phyloP scores from a whole-genome alignment of 1,140 invertebrate species.

The Manduca sexta region DNA sequence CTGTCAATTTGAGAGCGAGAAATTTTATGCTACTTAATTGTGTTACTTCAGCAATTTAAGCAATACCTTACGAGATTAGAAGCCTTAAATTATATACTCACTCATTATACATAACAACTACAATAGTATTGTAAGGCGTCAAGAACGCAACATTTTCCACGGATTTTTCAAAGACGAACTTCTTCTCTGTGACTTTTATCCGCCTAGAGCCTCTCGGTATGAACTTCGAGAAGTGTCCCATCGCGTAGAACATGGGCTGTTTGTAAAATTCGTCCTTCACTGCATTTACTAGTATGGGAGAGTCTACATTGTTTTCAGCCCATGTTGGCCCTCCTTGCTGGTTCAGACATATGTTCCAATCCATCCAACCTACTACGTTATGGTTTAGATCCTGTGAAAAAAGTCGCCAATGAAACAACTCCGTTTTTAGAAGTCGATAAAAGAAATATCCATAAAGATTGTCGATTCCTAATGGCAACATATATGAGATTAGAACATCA shows the following conservation, averaged over 20 bases:
- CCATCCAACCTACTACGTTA: constrained; percentile 84
- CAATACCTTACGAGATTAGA: too few species aligned
- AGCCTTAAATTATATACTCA: constrained; percentile 25
- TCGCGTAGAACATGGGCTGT: constrained; percentile 90
- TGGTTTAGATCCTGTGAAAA: constrained; percentile 81
- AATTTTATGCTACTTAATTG: too few species aligned
- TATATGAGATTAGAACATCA: too few species aligned
- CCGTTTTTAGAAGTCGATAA: too few species aligned
- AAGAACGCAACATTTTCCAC: constrained; percentile 30
- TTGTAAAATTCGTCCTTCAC: constrained; percentile 83
- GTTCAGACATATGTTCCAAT: constrained; percentile 91
- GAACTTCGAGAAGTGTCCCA: constrained; percentile 91
- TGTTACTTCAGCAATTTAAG: too few species aligned
- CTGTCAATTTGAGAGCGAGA: too few species aligned
- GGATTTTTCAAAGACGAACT: neutral
- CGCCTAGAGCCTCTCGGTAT: constrained; percentile 76
- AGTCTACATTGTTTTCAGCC: constrained; percentile 82
- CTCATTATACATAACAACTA: constrained; percentile 41
- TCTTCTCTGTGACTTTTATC: constrained; percentile 36
- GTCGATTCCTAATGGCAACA: too few species aligned
- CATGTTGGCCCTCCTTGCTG: constrained; percentile 86
- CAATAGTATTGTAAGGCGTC: constrained; percentile 34
- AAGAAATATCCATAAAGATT: too few species aligned
- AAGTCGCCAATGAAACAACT: too few species aligned
- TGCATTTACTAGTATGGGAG: constrained; percentile 83